Base-by-base conservation (phyloP, 2,888 invertebrate species). In the Leucophora obtusa region DNA sequence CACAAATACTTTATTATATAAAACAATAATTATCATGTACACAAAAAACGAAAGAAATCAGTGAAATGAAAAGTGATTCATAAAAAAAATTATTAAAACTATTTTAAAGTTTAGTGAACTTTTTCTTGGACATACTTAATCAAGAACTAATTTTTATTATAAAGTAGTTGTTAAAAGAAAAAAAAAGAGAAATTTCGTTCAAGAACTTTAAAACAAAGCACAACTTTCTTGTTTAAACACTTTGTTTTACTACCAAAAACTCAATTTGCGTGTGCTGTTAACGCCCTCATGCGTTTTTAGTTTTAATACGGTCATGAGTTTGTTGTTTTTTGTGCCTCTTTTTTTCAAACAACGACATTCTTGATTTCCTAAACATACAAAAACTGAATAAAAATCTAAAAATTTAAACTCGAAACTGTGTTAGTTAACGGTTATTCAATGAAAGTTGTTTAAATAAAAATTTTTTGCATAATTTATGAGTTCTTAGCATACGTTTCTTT, bases 61-160 rank as follows among this genome's bases (percentile, higher is more conserved):
- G 54, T 65, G 77, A 76, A 72, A 72, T 69, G 17, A 59, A 81
- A 76, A 76, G 62, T 71, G 71, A 68, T 28, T 50, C 53, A 53
- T 14, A 56, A 47, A 28, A 62, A 28, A 59, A 33, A 63, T 14
- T 2, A 33, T 18, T 5, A 24, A 69, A 15, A 6, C 6, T 7
- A 58, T 28, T 35, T 63, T 65, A 15, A 43, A 54, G 56, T 50
- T 68, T 58, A 21, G 35, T 54, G 28, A 75, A 66, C 63, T 66
- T 47, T 38, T 38, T 38, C 38, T 10, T 2, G 38, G 38, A 47
- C n/a, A n/a, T 47, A 47, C n/a, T 47, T 6, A 47, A 28, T 6
- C 28, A 28, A 7, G 6, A 28, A 28, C 28, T 28, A n/a, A 47
- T n/a, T n/a, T 7, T n/a, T n/a, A 47, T n/a, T n/a, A 5, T 3